phyloP scores from a whole-genome alignment of 2,113 vertebrate genomes.

The Pollimyrus isidori region DNA sequence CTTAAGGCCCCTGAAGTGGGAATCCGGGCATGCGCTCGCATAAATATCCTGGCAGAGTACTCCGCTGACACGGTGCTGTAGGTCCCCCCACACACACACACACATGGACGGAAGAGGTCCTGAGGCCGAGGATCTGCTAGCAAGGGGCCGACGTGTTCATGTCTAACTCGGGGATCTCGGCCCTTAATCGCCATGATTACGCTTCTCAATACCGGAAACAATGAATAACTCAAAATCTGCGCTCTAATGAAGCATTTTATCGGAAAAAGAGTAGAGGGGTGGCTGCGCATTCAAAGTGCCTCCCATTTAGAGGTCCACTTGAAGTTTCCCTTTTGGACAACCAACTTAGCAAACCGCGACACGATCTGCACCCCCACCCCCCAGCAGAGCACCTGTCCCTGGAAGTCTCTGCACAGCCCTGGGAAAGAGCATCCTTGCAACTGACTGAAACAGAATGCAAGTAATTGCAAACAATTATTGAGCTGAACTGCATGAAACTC shows the following conservation, averaged over 20 bases:
- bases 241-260: not conserved
- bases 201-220: not conserved
- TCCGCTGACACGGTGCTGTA: not conserved
- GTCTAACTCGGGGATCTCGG: not conserved
- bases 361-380: not conserved
- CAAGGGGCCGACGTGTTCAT: not conserved
- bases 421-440: not conserved
- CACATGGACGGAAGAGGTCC: not conserved
- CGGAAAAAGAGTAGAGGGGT: not conserved
- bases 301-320: not conserved
- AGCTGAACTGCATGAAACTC: not conserved
- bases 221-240: not conserved
- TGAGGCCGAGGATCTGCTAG: not conserved
- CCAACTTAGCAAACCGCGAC: not conserved
- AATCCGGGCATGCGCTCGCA: not conserved
- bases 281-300: not conserved
- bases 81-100: not conserved
- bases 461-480: constrained; percentile 10
- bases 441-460: not conserved
- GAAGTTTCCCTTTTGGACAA: not conserved
- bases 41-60: not conserved
- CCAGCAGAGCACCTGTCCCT: not conserved
- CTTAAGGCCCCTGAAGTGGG: not conserved
- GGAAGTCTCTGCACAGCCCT: not conserved
- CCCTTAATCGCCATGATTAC: not conserved